Evolutionary conservation across 2,113 vertebrate genomes (phyloP), one percentile per base, ranked within the genome.

Genomic region (Tyto alba): DNA sequence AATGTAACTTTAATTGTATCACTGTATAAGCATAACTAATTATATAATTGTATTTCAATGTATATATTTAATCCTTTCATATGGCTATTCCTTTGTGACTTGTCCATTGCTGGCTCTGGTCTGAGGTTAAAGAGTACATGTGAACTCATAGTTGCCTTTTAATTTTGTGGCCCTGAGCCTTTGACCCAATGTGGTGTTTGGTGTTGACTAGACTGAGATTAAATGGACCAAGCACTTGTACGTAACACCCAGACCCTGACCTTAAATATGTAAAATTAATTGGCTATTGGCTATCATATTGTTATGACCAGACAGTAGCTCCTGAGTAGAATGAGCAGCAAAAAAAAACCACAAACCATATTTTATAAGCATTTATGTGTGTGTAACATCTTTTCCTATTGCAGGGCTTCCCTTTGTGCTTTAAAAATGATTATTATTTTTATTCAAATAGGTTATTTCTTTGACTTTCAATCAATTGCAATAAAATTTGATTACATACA

Each of bases 251-350:
- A 94, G 87, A 94, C 40, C 53, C 59, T 97, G 97, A 97, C 94
- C 88, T 97, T 96, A 97, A 69, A 97, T 93, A 95, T 96, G 68
- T 93, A 96, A 98, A 98, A 96, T 96, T 74, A 97, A 96, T 96
- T 96, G 77, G 75, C 59, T 94, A 36, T 56, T 52, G 19, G 36
- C 12, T 85, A 73, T 91, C 73, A 81, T 90, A 95, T 93, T 96
- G 71, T 96, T 95, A 92, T 73, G 76, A 92, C 84, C 93, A 96
- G 88, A 92, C 56, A 94, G 59, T 48, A 66, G 77, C 56, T 89
- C n/a, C 76, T 63, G 48, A 71, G 85, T 63, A 92, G 75, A 97
- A 95, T 68, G 52, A 96, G 83, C 56, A 97, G 36, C 43, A 83
- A 91, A 90, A 79, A 74, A 82, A 38, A 25, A n/a, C n/a, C n/a